Conservation (phyloP, 2,113 vertebrate genomes). For the Brevimyrus niger region DNA sequence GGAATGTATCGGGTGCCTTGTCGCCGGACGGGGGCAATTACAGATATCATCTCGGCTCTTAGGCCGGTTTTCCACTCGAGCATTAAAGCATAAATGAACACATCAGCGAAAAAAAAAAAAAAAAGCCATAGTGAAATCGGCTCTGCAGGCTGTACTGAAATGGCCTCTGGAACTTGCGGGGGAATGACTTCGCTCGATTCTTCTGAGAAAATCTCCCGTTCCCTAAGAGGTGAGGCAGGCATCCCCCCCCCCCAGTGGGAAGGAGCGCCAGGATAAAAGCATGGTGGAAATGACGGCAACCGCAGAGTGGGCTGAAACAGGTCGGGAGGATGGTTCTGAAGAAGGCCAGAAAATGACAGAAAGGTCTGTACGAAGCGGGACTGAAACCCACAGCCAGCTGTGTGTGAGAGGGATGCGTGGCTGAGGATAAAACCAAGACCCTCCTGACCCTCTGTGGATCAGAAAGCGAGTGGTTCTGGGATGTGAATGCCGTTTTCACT, state of each 20-base stretch:
- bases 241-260: background rate
- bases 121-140: background rate
- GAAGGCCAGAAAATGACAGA: background rate
- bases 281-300: background rate
- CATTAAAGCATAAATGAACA: conserved; percentile 4
- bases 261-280: background rate
- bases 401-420: background rate
- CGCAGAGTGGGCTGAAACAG: background rate
- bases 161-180: background rate
- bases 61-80: background rate
- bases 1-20: background rate
- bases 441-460: background rate
- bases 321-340: background rate
- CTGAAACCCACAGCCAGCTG: background rate
- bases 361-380: background rate
- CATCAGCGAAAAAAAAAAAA: background rate
- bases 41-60: background rate
- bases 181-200: background rate
- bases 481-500: background rate
- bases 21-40: background rate
- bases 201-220: background rate
- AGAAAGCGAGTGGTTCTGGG: background rate
- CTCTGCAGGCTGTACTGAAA: background rate
- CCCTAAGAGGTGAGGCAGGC: background rate
- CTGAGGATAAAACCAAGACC: background rate